Base-by-base conservation (phyloP, 2,113 vertebrate species). In the Cyprinodon variegatus region DNA sequence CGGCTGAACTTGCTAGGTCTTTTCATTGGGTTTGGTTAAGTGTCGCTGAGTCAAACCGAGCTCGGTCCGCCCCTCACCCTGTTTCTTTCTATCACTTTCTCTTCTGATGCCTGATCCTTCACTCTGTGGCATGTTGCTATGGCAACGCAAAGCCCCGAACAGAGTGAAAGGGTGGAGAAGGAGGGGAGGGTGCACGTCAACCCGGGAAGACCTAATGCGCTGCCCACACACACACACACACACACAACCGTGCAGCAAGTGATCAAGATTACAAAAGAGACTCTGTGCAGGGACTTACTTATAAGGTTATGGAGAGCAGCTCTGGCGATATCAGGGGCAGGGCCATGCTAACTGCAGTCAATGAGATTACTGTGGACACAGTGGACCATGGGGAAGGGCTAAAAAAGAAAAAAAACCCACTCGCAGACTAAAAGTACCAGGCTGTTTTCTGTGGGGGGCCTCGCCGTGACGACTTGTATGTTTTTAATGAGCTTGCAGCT, bases 251-350 rank as follows among this genome's bases (percentile, higher is more conserved):
- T 68, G 84, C 84, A 76, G 79, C 43, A 48, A 88, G 86, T 86
- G 89, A 93, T 93, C 90, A 91, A 91, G 92, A 93, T 92, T 92
- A 92, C 87, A 89, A 88, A 82, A 87, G 85, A 88, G 86, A 87
- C 77, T 83, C 76, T 92, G 90, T 88, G 89, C 91, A 86, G 89
- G 77, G 90, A 93, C 88, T 91, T 88, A 93, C 92, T 93, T 92
- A 91, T 93, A 92, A 92, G 92, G 92, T 92, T 92, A 93, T 88
- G 88, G 88, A 85, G 89, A 91, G 89, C 89, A 87, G 83, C 78
- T 82, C 86, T 83, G 87, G 61, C 85, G 88, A 89, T 90, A 83
- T 85, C 83, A 82, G 88, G 84, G 87, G 79, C 86, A 85, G 86
- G 77, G 84, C 84, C 79, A 57, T 82, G 50, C 89, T 88, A 82